phyloP scores from a whole-genome alignment of 2,113 vertebrate species.

The Periophthalmodon schlosseri region DNA sequence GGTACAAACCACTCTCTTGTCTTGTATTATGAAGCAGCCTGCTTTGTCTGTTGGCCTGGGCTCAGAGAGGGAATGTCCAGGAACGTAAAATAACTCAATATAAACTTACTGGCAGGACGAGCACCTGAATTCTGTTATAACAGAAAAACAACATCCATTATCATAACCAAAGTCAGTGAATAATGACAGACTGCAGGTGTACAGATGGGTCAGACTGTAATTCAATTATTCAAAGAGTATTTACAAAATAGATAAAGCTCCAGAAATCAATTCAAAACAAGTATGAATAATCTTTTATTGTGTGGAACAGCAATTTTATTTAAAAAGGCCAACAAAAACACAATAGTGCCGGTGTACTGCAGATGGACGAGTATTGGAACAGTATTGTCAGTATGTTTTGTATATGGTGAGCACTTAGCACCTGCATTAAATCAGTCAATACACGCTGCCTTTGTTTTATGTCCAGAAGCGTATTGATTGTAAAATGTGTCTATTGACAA shows the following conservation, averaged over 20 bases:
- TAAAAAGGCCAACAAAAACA: neutral
- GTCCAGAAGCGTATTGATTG: conserved; percentile 30
- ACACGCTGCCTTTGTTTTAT: conserved; percentile 20
- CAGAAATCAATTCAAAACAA: neutral
- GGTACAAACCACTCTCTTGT: conserved; percentile 53
- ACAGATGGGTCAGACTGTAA: neutral
- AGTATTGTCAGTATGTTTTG: conserved; percentile 6
- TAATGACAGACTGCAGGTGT: neutral
- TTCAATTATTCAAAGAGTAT: neutral
- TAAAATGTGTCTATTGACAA: conserved; percentile 22
- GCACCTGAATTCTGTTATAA: neutral
- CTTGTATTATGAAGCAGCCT: conserved; percentile 55
- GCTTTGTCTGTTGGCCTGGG: conserved; percentile 24
- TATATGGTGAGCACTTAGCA: conserved; percentile 24
- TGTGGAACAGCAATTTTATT: neutral
- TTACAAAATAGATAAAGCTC: neutral
- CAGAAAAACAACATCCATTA: neutral
- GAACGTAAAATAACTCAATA: conserved; percentile 9
- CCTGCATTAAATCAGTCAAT: conserved; percentile 32
- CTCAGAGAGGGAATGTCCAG: conserved; percentile 7
- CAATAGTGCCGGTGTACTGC: conserved; percentile 28
- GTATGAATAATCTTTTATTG: neutral
- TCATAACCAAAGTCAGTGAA: neutral
- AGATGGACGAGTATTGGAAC: conserved; percentile 12
- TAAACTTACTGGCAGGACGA: neutral